These are phyloP conservation scores for Phytoseiulus persimilis DNA, from an alignment of 2,888 invertebrate genomes.

Conservation along the genomic window DNA sequence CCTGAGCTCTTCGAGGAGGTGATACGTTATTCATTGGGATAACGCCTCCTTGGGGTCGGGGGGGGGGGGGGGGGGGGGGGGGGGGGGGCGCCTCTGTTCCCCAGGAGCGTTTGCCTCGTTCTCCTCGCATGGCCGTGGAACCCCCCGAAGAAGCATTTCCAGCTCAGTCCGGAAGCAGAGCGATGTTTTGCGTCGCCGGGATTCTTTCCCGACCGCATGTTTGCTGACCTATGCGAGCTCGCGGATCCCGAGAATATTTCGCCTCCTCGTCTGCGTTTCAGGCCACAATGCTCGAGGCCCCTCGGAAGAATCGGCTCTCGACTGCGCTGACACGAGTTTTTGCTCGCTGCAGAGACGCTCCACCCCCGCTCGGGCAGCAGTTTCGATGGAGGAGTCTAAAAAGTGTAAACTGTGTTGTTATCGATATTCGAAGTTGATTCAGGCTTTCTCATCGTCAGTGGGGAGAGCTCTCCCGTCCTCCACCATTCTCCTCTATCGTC, in stretches of 20 bases:
- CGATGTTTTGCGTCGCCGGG: no score
- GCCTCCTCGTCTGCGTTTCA: neutral
- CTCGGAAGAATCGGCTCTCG: neutral
- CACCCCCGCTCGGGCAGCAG: neutral
- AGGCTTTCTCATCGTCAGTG: neutral
- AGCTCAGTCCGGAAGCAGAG: no score
- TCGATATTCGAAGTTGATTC: constrained; percentile 39
- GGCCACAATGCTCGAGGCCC: neutral
- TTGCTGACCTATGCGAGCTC: neutral
- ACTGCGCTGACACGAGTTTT: neutral
- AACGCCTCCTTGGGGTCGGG: no score
- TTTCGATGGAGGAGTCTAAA: neutral
- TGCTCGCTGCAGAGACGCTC: neutral
- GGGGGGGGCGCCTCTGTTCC: no score
- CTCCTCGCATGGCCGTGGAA: no score
- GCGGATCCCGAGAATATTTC: neutral
- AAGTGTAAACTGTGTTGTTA: constrained; percentile 38
- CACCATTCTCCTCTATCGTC: neutral
- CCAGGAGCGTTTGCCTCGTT: no score
- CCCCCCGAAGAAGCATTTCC: no score
- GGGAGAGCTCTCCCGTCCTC: neutral
- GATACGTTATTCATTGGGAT: no score
- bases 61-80: no score
- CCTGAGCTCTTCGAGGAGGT: neutral
- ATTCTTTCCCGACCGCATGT: no score